A percentile compares a stretch with the other conserved stretches of the same genome.
Conservation (phyloP, 2,113 vertebrate genomes). For the Toxostoma redivivum region DNA sequence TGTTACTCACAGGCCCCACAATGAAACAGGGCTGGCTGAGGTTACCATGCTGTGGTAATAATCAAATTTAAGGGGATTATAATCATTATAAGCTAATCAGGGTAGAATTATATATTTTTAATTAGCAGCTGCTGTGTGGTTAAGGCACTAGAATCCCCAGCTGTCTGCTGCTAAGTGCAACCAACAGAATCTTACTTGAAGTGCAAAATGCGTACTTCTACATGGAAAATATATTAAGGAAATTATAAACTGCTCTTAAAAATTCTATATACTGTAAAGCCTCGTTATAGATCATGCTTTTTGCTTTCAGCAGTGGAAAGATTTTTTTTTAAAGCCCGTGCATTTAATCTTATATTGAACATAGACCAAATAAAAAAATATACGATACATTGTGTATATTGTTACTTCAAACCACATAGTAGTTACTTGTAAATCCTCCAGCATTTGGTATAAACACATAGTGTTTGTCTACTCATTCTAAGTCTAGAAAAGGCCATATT, state of each 20-base stretch:
- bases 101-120: conserved; percentile 49
- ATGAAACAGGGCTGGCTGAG: conserved; percentile 27
- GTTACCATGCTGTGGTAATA: conserved; percentile 3
- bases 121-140: conserved; percentile 58
- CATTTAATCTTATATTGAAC: neutral
- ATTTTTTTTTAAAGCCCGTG: neutral
- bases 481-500: conserved; percentile 31
- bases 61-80: conserved; percentile 43
- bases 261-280: neutral
- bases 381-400: neutral
- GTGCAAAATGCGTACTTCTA: neutral
- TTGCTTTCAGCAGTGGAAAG: neutral
- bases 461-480: conserved; percentile 14
- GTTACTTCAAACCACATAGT: conserved; percentile 36
- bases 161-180: conserved; percentile 43
- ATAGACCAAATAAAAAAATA: conserved; percentile 1
- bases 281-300: neutral
- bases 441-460: conserved; percentile 17
- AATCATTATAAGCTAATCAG: conserved; percentile 55
- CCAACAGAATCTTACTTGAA: conserved; percentile 14
- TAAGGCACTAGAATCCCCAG: conserved; percentile 32
- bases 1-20: neutral
- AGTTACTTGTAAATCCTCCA: conserved; percentile 12
- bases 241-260: neutral
- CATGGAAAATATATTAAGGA: conserved; percentile 2